phyloP scores from a whole-genome alignment of 1,140 invertebrate species.

The Drosophila baimaii region DNA sequence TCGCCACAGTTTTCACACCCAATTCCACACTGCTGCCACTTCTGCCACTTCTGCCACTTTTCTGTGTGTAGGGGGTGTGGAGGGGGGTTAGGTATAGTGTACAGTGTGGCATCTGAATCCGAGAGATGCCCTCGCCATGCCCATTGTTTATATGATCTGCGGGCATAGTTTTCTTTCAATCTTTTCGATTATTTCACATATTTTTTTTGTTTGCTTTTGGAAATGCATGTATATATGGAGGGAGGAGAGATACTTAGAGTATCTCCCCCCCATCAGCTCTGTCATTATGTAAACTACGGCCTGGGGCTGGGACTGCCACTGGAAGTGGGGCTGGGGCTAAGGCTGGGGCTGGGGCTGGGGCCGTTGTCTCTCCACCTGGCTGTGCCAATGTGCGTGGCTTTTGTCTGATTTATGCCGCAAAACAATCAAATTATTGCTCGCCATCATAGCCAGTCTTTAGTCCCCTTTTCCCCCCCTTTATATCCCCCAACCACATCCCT shows the following conservation, averaged over 20 bases:
- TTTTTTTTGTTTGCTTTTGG: too few relatives aligned
- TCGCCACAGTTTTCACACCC: constrained; percentile 6
- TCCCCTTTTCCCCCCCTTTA: neutral
- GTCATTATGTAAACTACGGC: constrained; percentile 39
- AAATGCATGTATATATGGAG: constrained; percentile 27
- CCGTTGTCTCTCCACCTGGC: constrained; percentile 13
- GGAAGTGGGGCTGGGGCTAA: neutral
- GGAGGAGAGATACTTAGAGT: too few relatives aligned
- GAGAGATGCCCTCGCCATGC: neutral
- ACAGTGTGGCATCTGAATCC: too few relatives aligned
- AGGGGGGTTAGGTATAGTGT: neutral
- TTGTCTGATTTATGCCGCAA: constrained; percentile 70
- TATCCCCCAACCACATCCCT: neutral
- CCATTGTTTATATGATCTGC: constrained; percentile 9
- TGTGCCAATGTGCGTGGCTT: constrained; percentile 59
- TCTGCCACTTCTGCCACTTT: neutral
- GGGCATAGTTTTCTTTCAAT: neutral
- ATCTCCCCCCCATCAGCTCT: neutral
- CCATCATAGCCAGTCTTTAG: constrained; percentile 15
- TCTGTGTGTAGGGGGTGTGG: neutral
- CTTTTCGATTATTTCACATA: constrained; percentile 21
- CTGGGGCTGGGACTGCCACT: constrained; percentile 2
- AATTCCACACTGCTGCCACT: neutral
- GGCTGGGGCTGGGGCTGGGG: neutral
- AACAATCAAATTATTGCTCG: constrained; percentile 76